Evolutionary conservation across 1,140 invertebrate species (phyloP).

Genomic region (Schlechtendalia chinensis): DNA sequence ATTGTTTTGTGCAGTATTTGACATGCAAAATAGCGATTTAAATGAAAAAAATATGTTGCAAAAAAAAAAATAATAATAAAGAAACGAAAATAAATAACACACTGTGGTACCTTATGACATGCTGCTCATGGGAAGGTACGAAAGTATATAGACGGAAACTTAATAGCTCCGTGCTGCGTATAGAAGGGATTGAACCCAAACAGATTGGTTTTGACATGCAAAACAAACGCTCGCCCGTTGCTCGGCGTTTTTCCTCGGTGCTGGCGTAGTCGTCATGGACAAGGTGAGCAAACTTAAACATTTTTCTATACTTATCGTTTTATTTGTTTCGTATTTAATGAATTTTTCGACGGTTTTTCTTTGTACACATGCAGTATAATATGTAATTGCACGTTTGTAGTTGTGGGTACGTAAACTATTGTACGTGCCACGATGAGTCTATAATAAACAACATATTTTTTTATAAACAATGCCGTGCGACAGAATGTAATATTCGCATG

Average conservation of each 20-base stretch:
- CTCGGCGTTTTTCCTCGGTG: not conserved
- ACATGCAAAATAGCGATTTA: constrained; percentile 48
- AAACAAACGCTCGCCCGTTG: constrained; percentile 42
- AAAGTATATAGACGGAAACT: constrained; percentile 20
- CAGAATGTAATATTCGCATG: no score
- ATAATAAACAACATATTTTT: no score
- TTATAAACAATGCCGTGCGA: no score
- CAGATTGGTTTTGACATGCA: constrained; percentile 48
- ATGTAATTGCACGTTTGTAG: no score
- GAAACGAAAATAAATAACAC: constrained; percentile 12
- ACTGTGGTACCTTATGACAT: not conserved
- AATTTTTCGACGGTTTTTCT: no score
- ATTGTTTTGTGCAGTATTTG: constrained; percentile 24
- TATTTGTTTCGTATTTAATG: no score
- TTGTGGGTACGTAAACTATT: no score
- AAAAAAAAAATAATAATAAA: not conserved
- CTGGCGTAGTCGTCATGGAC: not conserved
- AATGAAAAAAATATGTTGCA: constrained; percentile 19
- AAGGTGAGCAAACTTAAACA: constrained; percentile 29
- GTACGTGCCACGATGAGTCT: no score
- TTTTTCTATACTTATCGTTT: not conserved
- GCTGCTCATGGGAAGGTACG: constrained; percentile 28
- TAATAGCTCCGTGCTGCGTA: not conserved
- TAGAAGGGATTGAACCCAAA: constrained; percentile 39
- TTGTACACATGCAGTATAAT: no score